Percentiles rank a stretch among this genome's conserved stretches.
These are phyloP conservation scores for Sprattus sprattus DNA, from an alignment of 2,113 vertebrate genomes.

Conservation along the genomic window DNA sequence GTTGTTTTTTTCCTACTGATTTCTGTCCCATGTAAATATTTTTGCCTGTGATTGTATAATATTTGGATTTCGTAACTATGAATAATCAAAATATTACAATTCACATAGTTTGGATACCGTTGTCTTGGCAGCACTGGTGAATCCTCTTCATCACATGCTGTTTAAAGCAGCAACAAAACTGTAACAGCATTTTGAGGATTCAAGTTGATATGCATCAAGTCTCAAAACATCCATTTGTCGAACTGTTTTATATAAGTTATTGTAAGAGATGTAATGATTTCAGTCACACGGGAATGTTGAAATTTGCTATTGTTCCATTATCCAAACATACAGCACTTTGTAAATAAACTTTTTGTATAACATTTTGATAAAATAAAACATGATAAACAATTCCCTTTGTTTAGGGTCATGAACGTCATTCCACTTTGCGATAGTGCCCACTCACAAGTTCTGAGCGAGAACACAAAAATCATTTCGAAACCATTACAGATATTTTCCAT, in stretches of 20 bases:
- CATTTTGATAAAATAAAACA: constrained; percentile 44
- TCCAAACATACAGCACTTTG: constrained; percentile 61
- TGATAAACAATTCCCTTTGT: neutral
- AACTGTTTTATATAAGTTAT: constrained; percentile 27
- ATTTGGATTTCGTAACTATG: neutral
- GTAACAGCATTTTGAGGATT: neutral
- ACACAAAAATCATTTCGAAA: too few relatives aligned
- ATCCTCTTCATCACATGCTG: neutral
- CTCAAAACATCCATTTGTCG: constrained; percentile 12
- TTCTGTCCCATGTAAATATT: constrained; percentile 32
- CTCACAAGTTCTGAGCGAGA: neutral
- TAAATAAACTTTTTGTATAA: constrained; percentile 54
- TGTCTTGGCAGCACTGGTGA: neutral
- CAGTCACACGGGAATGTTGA: neutral
- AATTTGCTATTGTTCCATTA: constrained; percentile 20
- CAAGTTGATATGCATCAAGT: neutral
- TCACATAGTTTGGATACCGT: constrained; percentile 12
- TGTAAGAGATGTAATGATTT: constrained; percentile 21
- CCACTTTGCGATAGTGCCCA: neutral
- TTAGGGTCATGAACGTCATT: neutral
- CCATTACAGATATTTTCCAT: too few relatives aligned
- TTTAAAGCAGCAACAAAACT: neutral
- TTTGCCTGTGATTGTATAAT: constrained; percentile 8
- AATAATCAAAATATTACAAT: constrained; percentile 20
- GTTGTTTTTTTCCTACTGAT: constrained; percentile 29